phyloP scores from a whole-genome alignment of 2,888 invertebrate genomes.

The Mantis religiosa region DNA sequence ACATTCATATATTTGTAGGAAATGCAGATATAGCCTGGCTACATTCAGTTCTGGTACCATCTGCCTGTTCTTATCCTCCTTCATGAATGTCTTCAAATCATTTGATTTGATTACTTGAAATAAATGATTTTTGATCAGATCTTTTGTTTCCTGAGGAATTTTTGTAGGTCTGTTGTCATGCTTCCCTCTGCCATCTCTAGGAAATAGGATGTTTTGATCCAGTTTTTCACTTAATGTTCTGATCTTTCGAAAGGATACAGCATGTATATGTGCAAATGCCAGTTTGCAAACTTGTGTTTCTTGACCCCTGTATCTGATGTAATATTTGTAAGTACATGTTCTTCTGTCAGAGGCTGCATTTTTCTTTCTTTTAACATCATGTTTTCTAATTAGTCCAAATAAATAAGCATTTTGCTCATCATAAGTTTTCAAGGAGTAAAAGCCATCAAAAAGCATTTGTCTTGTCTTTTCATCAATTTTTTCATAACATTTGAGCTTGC shows the following conservation, averaged over 20 bases:
- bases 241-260: constrained; percentile 55
- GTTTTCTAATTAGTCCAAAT: constrained; percentile 55
- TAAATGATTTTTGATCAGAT: constrained; percentile 54
- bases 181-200: constrained; percentile 54
- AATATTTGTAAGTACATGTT: constrained; percentile 56
- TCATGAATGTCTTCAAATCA: constrained; percentile 32
- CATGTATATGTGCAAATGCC: constrained; percentile 56
- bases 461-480: constrained; percentile 51
- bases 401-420: constrained; percentile 58
- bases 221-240: constrained; percentile 55
- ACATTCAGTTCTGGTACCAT: constrained; percentile 34
- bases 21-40: constrained; percentile 33
- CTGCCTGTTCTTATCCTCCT: constrained; percentile 34
- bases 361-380: constrained; percentile 55
- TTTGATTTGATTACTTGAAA: constrained; percentile 35
- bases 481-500: constrained; percentile 51
- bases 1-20: constrained; percentile 33
- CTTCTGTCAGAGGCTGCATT: constrained; percentile 52
- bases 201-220: constrained; percentile 57
- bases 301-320: constrained; percentile 52
- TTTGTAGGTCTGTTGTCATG: constrained; percentile 52
- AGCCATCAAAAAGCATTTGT: constrained; percentile 53
- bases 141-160: constrained; percentile 49
- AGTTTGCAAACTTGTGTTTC: constrained; percentile 56
- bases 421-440: constrained; percentile 54